Base-by-base conservation (phyloP, 92 coral and sea anemone species). In the Micromussa lordhowensis region DNA sequence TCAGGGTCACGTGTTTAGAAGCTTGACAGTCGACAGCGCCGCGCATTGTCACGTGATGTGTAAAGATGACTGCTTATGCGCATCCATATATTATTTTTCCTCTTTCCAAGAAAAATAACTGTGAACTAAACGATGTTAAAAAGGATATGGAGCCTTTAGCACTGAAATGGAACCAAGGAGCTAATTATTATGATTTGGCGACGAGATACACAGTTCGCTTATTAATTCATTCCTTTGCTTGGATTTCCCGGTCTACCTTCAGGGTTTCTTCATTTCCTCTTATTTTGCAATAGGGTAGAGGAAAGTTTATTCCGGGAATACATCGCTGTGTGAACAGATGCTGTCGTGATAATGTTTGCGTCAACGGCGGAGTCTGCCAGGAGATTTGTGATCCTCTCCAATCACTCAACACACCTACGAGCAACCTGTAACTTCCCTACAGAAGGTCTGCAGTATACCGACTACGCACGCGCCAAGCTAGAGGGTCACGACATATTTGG, bases 311-410 rank as follows among this genome's bases (percentile, higher is more conserved):
- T 15, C 57, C 81, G 18, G 64, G 59, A 10, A 55, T 24, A 48
- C 38, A 51, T 8, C 77, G 51, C 40, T 79, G 74, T 24, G 34
- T 74, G 55, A 34, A 53, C 84, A 69, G 61, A 81, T 77, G 88
- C 34, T 35, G 85, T 80, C 31, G 55, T 21, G 57, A 71, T 48
- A 86, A 77, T 44, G 81, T 85, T 69, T 89, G 92, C 54, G 59
- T 89, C 79, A 89, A 83, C 71, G 87, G 91, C 63, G 92, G 84
- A 24, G 59, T 75, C 24, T 88, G 91, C 28, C 44, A 24, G 32
- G 91, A 88, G 51, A 80, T n/a, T 48, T 88, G 91, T 54, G 85
- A 75, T 31, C 58, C 87, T 32, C 57, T 74, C 81, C 34, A 32
- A 82, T 29, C 31, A 51, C 31, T 88, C 88, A 5, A 77, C 30